These are phyloP conservation scores for Caradrina kadenii DNA, from an alignment of 2,888 invertebrate genomes.

Conservation along the genomic window DNA sequence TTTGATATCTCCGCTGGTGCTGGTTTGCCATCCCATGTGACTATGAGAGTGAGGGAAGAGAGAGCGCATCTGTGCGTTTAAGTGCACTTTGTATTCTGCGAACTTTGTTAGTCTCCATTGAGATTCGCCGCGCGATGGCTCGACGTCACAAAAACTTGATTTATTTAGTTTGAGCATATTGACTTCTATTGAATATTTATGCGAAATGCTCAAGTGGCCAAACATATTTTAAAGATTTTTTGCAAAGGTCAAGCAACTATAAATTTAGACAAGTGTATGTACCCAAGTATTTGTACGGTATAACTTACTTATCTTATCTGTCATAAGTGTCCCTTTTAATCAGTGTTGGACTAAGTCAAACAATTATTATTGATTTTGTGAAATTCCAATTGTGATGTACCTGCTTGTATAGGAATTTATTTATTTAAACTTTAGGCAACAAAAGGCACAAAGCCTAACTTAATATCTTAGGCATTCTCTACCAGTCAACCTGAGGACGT, in stretches of 20 bases:
- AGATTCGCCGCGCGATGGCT: background rate
- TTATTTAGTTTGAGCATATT: background rate
- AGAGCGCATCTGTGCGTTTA: no score
- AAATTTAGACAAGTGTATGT: background rate
- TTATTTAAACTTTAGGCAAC: no score
- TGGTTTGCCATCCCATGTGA: no score
- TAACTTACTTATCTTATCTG: slow-evolving; percentile 11
- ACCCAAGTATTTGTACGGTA: slow-evolving; percentile 15
- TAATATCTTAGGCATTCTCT: no score
- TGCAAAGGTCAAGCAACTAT: slow-evolving; percentile 46
- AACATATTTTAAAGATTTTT: slow-evolving; percentile 14
- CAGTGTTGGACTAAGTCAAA: slow-evolving; percentile 23
- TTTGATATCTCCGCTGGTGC: no score
- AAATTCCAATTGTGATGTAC: slow-evolving; percentile 12
- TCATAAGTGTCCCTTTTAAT: slow-evolving; percentile 12
- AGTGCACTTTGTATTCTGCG: no score
- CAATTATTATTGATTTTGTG: slow-evolving; percentile 28
- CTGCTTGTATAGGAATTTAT: no score
- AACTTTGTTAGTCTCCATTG: no score
- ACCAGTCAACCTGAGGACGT: no score
- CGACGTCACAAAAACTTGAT: slow-evolving; percentile 16
- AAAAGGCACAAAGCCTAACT: no score
- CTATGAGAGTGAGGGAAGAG: no score
- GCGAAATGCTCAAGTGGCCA: background rate
- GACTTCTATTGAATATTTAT: slow-evolving; percentile 14